A percentile compares a stretch with the other conserved stretches of the same genome.
Conservation (phyloP, 2,797 vertebrate species). For the Sebastes iracundus region DNA sequence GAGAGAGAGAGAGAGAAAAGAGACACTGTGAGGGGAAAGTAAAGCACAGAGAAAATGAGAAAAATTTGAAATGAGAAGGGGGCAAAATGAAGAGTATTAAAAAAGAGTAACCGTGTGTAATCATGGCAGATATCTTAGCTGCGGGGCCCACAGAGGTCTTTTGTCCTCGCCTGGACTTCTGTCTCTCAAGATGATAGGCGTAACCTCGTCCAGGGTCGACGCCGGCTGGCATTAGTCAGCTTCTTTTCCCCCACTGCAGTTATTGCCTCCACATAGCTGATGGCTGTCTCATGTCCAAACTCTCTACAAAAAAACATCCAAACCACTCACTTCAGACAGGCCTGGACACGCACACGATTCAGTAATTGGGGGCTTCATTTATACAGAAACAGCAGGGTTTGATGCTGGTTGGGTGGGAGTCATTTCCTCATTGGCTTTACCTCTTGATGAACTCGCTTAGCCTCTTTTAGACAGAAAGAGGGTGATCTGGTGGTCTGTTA, state of each 20-base stretch:
- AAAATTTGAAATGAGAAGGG: conserved; percentile 52
- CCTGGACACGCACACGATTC: background rate
- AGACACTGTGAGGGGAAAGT: background rate
- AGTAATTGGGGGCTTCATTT: conserved; percentile 24
- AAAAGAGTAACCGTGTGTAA: conserved; percentile 41
- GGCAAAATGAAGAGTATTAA: conserved; percentile 54
- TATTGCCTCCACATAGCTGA: conserved; percentile 24
- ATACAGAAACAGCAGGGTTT: conserved; percentile 8
- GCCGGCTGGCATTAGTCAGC: conserved; percentile 53
- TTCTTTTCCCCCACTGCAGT: conserved; percentile 3
- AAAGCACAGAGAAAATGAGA: conserved; percentile 49
- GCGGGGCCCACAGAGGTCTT: conserved; percentile 37
- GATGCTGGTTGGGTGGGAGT: background rate
- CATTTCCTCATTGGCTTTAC: conserved; percentile 24
- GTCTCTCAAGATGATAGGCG: conserved; percentile 51
- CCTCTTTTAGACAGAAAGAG: background rate
- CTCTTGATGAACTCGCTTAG: conserved; percentile 28
- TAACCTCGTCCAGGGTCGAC: conserved; percentile 48
- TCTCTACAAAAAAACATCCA: background rate
- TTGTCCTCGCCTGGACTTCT: conserved; percentile 41
- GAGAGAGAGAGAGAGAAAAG: conserved; percentile 3
- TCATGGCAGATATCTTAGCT: conserved; percentile 45
- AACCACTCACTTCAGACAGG: conserved; percentile 4
- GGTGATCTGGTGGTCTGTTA: background rate
- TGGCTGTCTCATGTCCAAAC: conserved; percentile 30